These are phyloP conservation scores for Trypoxylus dichotomus DNA, from an alignment of 1,140 invertebrate genomes.

Conservation along the genomic window DNA sequence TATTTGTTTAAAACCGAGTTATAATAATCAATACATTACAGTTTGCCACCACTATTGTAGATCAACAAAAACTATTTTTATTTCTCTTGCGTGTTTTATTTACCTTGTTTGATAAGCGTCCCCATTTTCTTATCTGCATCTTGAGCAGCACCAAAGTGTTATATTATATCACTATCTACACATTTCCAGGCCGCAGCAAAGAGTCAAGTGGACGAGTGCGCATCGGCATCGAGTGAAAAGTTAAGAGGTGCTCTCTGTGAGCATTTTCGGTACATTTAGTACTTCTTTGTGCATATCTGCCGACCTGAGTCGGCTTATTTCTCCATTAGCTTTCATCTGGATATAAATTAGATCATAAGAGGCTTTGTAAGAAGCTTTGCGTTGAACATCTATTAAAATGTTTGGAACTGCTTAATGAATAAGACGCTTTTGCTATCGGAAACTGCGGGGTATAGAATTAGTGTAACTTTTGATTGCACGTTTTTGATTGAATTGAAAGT, in stretches of 20 bases:
- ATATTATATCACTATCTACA: background rate
- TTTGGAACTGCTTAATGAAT: background rate
- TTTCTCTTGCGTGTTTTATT: no score
- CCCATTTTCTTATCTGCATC: no score
- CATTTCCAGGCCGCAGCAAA: background rate
- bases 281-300: constrained; percentile 8
- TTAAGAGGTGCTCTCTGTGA: background rate
- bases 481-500: no score
- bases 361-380: background rate
- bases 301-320: background rate
- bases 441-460: no score
- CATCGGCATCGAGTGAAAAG: background rate
- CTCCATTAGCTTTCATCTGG: constrained; percentile 22
- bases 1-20: no score
- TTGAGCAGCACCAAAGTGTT: background rate
- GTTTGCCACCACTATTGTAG: no score
- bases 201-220: constrained; percentile 11
- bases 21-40: no score
- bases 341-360: background rate
- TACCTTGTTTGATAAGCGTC: no score
- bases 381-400: background rate
- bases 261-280: constrained; percentile 18
- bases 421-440: no score
- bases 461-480: no score
- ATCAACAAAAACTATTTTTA: no score